Conservation (phyloP, 2,113 vertebrate species). For the Prietella phreatophila region DNA sequence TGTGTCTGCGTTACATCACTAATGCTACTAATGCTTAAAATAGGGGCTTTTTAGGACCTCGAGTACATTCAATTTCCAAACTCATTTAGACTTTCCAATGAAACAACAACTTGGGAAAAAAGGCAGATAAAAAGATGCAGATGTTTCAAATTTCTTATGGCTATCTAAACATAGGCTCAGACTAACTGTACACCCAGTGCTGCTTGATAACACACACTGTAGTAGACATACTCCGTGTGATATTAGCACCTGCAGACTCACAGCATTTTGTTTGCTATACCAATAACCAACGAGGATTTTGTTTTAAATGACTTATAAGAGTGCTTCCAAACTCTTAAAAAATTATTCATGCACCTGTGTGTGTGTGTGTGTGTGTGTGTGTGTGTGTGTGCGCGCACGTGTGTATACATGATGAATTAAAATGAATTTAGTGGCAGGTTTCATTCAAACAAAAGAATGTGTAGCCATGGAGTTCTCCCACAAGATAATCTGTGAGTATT, state of each 20-base stretch:
- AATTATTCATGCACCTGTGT: slow-evolving; percentile 2
- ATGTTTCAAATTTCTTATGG: background rate
- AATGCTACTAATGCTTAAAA: background rate
- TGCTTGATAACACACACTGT: background rate
- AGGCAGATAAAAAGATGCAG: background rate
- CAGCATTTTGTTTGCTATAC: background rate
- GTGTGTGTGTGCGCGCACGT: background rate
- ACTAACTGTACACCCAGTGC: too few relatives aligned
- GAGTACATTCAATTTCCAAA: background rate
- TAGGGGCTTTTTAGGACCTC: background rate
- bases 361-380: background rate
- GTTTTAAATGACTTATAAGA: background rate
- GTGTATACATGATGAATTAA: background rate
- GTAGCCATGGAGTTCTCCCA: background rate
- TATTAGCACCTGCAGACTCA: background rate
- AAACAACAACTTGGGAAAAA: background rate
- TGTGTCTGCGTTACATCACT: background rate
- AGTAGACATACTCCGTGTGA: background rate
- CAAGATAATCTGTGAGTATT: slow-evolving; percentile 1
- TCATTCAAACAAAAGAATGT: background rate
- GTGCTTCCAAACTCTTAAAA: background rate
- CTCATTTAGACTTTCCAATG: background rate
- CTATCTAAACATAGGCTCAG: background rate
- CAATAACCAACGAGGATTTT: background rate
- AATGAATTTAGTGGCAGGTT: slow-evolving; percentile 4